Conservation (phyloP, 2,797 vertebrate species). For the Pogoniulus pusillus region DNA sequence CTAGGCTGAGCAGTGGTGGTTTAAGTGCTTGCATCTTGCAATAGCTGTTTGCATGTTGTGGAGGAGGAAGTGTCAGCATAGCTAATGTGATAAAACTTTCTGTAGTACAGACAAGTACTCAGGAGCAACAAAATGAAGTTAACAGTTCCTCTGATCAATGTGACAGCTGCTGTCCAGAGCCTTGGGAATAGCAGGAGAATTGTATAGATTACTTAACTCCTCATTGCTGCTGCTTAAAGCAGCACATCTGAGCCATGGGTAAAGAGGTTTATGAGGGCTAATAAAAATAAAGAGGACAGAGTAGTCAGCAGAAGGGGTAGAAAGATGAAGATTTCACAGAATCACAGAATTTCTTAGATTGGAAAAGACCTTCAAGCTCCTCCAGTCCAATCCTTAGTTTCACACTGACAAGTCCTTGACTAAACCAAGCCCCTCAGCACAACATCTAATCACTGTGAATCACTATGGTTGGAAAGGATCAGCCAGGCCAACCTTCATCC, state of each 20-base stretch:
- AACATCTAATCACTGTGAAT: too few relatives aligned
- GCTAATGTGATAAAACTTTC: background rate
- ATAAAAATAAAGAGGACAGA: background rate
- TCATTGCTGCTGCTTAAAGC: background rate
- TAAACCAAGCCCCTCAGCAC: too few relatives aligned
- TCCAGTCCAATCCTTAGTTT: too few relatives aligned
- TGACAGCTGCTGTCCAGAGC: background rate
- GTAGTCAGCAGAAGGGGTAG: background rate
- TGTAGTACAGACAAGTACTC: background rate
- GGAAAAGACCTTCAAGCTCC: too few relatives aligned
- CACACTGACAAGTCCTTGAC: too few relatives aligned
- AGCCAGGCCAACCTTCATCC: too few relatives aligned
- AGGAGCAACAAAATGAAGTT: background rate
- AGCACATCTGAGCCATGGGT: background rate
- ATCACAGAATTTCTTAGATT: too few relatives aligned
- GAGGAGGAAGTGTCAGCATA: background rate
- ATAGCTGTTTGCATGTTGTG: background rate
- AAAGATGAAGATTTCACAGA: background rate
- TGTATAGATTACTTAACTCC: background rate
- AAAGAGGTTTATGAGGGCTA: background rate
- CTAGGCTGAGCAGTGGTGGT: background rate
- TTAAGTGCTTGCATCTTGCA: background rate
- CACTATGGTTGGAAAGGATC: too few relatives aligned
- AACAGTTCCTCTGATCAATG: background rate
- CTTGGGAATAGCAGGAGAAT: background rate